phyloP scores from a whole-genome alignment of 2,113 vertebrate genomes.

The Arothron firmamentum region DNA sequence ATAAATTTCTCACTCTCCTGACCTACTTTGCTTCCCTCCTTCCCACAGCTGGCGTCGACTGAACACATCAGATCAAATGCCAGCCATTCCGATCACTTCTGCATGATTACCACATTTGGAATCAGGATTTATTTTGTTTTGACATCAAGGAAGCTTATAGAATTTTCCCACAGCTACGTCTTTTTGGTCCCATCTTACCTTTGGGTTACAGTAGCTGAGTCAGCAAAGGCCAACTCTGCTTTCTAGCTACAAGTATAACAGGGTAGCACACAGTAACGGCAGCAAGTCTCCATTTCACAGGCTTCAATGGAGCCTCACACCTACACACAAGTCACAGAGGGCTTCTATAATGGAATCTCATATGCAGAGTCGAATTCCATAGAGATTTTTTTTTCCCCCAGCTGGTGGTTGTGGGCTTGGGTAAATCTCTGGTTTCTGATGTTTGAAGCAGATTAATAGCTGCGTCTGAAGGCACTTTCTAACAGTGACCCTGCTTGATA shows the following conservation, averaged over 20 bases:
- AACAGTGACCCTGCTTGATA: not conserved
- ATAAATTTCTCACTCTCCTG: conserved; percentile 56
- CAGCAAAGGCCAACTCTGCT: conserved; percentile 46
- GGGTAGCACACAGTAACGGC: conserved; percentile 29
- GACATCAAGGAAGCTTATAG: conserved; percentile 13
- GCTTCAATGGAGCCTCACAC: conserved; percentile 34
- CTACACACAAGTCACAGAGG: conserved; percentile 23
- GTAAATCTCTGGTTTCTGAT: conserved; percentile 22
- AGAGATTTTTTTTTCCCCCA: conserved; percentile 39
- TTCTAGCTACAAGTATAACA: conserved; percentile 22
- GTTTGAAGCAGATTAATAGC: conserved; percentile 14
- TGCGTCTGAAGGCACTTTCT: too few relatives aligned
- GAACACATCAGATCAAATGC: conserved; percentile 63
- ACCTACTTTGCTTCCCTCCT: conserved; percentile 68
- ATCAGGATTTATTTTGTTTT: conserved; percentile 35
- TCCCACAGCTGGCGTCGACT: conserved; percentile 63
- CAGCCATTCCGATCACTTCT: conserved; percentile 58
- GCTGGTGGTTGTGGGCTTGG: not conserved
- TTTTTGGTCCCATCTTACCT: conserved; percentile 7
- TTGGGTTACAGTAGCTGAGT: conserved; percentile 33
- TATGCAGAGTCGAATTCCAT: conserved; percentile 44
- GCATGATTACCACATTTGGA: conserved; percentile 40
- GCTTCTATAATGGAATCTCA: conserved; percentile 44
- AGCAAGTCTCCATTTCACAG: conserved; percentile 35
- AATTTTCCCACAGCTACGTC: conserved; percentile 29